Percentiles rank a stretch among this genome's conserved stretches.
Conservation (phyloP, 2,797 vertebrate genomes). For the Anas acuta region DNA sequence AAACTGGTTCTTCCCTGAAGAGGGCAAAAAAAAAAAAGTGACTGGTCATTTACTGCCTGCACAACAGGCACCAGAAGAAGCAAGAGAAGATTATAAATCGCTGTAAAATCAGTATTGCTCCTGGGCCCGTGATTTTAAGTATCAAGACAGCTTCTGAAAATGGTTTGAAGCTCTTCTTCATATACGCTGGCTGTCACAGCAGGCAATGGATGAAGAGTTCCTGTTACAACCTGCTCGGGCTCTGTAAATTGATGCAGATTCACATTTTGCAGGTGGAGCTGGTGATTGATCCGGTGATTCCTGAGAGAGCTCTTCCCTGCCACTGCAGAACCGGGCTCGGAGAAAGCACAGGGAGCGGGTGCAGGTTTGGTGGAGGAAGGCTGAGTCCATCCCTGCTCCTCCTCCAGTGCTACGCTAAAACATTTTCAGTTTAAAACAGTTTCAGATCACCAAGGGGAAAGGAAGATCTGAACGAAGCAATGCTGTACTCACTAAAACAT, state of each 20-base stretch:
- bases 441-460: not conserved
- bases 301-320: not conserved
- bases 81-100: not conserved
- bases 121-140: not conserved
- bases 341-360: fast-evolving
- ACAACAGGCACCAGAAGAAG: not conserved
- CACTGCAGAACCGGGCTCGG: not conserved
- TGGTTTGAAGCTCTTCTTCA: not conserved
- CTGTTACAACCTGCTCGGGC: not conserved
- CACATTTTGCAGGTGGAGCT: not conserved
- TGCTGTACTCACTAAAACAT: not conserved
- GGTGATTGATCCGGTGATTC: not conserved
- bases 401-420: not conserved
- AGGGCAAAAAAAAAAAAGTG: fast-evolving
- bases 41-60: not conserved
- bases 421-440: not conserved
- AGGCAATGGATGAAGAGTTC: not conserved
- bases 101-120: not conserved
- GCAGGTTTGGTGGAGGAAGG: not conserved
- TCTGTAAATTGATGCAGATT: not conserved
- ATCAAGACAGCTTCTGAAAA: not conserved
- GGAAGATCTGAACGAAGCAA: not conserved
- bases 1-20: not conserved
- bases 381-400: not conserved
- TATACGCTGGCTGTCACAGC: not conserved